phyloP scores from a whole-genome alignment of 2,888 invertebrate species.

The Apeira syringaria region DNA sequence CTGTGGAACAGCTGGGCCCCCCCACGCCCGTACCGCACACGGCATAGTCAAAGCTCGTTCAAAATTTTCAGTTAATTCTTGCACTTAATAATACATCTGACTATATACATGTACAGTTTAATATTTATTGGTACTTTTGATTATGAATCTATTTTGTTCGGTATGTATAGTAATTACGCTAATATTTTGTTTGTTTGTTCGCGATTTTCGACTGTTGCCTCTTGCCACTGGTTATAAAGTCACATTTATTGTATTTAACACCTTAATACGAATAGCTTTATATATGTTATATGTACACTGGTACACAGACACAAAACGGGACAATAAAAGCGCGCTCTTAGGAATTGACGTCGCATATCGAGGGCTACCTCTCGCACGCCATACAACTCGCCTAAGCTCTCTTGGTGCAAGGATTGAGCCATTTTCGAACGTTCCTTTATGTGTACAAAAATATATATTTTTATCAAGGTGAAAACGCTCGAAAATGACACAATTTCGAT shows the following conservation, averaged over 20 bases:
- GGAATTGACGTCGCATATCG: slow-evolving; percentile 74
- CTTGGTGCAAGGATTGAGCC: slow-evolving; percentile 27
- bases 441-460: slow-evolving; percentile 62
- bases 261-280: slow-evolving; percentile 74
- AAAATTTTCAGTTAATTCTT: slow-evolving; percentile 32
- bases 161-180: slow-evolving; percentile 82
- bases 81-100: slow-evolving; percentile 34
- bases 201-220: slow-evolving; percentile 69
- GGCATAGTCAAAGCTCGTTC: slow-evolving; percentile 36
- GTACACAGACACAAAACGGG: slow-evolving; percentile 64
- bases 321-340: slow-evolving; percentile 67
- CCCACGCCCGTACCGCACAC: slow-evolving; percentile 27
- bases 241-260: slow-evolving; percentile 73
- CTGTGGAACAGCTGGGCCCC: slow-evolving; percentile 24
- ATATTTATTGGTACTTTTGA: slow-evolving; percentile 88
- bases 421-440: slow-evolving; percentile 42
- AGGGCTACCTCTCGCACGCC: slow-evolving; percentile 46
- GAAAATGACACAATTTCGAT: slow-evolving; percentile 38
- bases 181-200: slow-evolving; percentile 66
- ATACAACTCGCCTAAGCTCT: slow-evolving; percentile 5
- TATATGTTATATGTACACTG: slow-evolving; percentile 50
- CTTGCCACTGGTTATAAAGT: slow-evolving; percentile 57
- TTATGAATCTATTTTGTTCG: slow-evolving; percentile 84
- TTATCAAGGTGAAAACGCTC: slow-evolving; percentile 44
- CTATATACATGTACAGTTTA: slow-evolving; percentile 77